Conservation (phyloP, 2,888 invertebrate genomes). For the Cryptocephalus primarius region DNA sequence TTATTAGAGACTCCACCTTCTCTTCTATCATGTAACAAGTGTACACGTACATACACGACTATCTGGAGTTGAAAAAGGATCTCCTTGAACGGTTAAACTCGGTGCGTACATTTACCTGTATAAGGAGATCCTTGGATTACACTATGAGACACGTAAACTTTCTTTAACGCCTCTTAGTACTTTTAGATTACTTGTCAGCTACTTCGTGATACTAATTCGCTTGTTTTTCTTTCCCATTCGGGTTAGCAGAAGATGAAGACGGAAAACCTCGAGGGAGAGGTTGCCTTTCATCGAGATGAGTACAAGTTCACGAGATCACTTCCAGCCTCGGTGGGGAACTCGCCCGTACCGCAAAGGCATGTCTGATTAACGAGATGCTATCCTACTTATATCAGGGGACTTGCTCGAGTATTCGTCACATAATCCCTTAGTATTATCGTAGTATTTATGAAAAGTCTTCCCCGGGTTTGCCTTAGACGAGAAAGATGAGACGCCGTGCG, state of each 20-base stretch:
- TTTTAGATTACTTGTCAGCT: too few relatives aligned
- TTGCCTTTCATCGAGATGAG: slow-evolving; percentile 54
- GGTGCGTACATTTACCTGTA: too few relatives aligned
- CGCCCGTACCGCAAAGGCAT: slow-evolving; percentile 26
- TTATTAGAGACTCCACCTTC: too few relatives aligned
- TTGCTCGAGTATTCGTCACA: not conserved
- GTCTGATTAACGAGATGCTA: slow-evolving; percentile 18
- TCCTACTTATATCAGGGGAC: slow-evolving; percentile 6
- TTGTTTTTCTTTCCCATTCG: slow-evolving; percentile 15
- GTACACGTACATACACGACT: too few relatives aligned
- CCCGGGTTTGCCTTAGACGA: slow-evolving; percentile 24
- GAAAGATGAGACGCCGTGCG: slow-evolving; percentile 11
- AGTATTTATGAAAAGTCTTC: slow-evolving; percentile 16
- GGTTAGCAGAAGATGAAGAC: slow-evolving; percentile 50
- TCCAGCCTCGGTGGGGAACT: slow-evolving; percentile 27
- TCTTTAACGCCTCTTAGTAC: too few relatives aligned
- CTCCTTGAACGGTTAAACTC: too few relatives aligned
- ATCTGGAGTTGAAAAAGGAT: too few relatives aligned
- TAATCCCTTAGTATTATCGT: not conserved
- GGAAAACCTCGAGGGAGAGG: slow-evolving; percentile 52
- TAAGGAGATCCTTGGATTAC: too few relatives aligned
- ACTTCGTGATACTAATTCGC: too few relatives aligned
- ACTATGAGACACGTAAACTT: too few relatives aligned
- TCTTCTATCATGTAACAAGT: too few relatives aligned
- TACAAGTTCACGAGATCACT: slow-evolving; percentile 25